Base-by-base conservation (phyloP, 2,797 vertebrate species). In the Ibycter americanus region DNA sequence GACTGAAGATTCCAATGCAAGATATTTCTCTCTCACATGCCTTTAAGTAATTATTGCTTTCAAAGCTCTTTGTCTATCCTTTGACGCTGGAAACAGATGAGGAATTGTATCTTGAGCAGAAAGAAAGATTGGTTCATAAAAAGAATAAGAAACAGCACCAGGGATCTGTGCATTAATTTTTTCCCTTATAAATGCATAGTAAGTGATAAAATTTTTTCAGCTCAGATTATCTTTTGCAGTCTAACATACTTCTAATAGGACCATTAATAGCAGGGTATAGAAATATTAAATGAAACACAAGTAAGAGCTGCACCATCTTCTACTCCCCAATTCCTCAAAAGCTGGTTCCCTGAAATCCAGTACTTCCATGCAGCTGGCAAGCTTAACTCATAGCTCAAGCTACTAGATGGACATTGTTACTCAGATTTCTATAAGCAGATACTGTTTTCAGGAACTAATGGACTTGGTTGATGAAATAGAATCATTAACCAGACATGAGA, bases 11-110 rank as follows among this genome's bases (percentile, higher is more conserved):
- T 85, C 71, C 49, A 54, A 32, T 19, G 23, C 6, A 67, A 87
- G 56, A 54, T 51, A 86, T 9, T 72, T 83, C 19, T 59, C 58
- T 83, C 54, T 59, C 54, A 54, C 18, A 74, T 29, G 49, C 34
- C 65, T 93, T 90, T 74, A 93, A 93, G 61, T 68, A 93, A 95
- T 83, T 92, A 71, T 32, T 92, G 61, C 49, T 92, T 89, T 89
- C 78, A 85, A 93, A 92, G 72, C 61, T 67, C 89, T 92, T 66
- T 89, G 56, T 89, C 73, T 84, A 67, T 68, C 87, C 89, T 95
- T 85, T 89, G 74, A 91, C 93, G 87, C 22, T 92, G 79, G 63
- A 91, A 96, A 95, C 90, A 93, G 71, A 89, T 55, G 82, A 94
- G 31, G 38, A 93, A 83, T 65, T 91, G 72, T 93, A 81, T 74